Evolutionary conservation across 2,113 vertebrate species (phyloP).

Genomic region (Albula glossodonta): DNA sequence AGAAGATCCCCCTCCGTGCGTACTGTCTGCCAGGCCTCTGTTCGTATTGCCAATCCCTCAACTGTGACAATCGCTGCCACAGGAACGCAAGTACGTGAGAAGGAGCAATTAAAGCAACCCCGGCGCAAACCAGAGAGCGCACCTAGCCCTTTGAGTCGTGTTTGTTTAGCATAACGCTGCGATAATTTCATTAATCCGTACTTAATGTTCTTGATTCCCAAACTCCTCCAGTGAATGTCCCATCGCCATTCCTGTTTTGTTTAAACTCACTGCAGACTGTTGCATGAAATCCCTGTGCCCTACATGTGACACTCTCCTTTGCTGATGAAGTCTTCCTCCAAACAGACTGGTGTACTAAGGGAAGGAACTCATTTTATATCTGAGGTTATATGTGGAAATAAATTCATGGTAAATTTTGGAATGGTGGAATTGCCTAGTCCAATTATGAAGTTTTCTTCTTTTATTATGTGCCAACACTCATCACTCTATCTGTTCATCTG

Average conservation of each 20-base stretch:
- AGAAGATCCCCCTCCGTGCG: conserved; percentile 19
- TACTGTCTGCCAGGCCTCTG: conserved; percentile 24
- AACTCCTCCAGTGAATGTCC: not conserved
- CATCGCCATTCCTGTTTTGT: not conserved
- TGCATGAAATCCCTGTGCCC: not conserved
- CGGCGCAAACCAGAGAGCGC: not conserved
- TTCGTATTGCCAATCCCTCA: conserved; percentile 24
- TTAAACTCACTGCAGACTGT: not conserved
- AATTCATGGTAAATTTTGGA: not conserved
- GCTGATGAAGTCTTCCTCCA: not conserved
- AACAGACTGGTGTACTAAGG: not conserved
- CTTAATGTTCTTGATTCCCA: conserved; percentile 6
- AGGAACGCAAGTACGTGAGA: conserved; percentile 40
- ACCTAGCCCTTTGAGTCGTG: not conserved
- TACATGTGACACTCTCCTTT: not conserved
- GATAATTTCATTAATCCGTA: conserved; percentile 27
- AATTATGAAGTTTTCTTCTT: not conserved
- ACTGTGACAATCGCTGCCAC: conserved; percentile 32
- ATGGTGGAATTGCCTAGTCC: too few species aligned
- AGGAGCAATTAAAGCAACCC: conserved; percentile 33
- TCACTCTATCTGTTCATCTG: not conserved
- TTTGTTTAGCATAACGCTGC: not conserved
- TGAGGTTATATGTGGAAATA: not conserved
- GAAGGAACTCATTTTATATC: not conserved
- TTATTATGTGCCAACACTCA: not conserved